Conservation (phyloP, 2,797 vertebrate species). For the Peromyscus melanophrys region DNA sequence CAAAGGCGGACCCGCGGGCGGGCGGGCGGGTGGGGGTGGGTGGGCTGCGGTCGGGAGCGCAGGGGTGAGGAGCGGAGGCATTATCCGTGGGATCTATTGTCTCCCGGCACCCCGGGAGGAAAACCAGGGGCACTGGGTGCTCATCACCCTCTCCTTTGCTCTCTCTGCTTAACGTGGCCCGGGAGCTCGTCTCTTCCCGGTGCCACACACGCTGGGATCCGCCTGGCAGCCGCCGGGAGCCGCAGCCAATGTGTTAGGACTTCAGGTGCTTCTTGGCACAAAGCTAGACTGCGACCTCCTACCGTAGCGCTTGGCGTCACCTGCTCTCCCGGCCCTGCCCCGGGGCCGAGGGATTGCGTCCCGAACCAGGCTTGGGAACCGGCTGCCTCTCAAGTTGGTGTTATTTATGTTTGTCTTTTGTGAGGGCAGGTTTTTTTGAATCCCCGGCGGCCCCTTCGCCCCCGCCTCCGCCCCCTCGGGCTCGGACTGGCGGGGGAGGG, state of each 20-base stretch:
- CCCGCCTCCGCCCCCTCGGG: conserved; percentile 76
- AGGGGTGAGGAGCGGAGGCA: conserved; percentile 67
- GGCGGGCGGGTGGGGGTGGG: conserved; percentile 66
- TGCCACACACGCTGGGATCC: conserved; percentile 74
- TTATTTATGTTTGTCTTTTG: conserved; percentile 86
- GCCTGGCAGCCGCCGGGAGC: conserved; percentile 81
- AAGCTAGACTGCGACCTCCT: conserved; percentile 83
- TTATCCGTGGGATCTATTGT: conserved; percentile 80
- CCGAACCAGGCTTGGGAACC: conserved; percentile 79
- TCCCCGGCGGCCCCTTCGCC: conserved; percentile 77
- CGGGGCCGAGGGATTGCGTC: conserved; percentile 75
- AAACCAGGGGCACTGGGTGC: conserved; percentile 77
- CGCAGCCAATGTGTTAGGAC: conserved; percentile 79
- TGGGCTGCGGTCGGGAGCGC: conserved; percentile 71
- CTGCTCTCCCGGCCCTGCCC: conserved; percentile 82
- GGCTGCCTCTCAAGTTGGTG: conserved; percentile 86
- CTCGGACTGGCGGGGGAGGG: conserved; percentile 69
- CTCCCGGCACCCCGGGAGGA: conserved; percentile 73
- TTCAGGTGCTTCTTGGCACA: conserved; percentile 81
- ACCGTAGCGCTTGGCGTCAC: conserved; percentile 80
- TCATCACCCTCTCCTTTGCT: conserved; percentile 47
- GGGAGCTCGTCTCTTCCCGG: conserved; percentile 69
- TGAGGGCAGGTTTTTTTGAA: conserved; percentile 83
- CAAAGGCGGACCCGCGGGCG: conserved; percentile 79
- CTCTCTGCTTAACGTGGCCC: conserved; percentile 51